Percentiles rank a stretch among this genome's conserved stretches.
Evolutionary conservation across 1,140 invertebrate species (phyloP).

Genomic region (Globodera rostochiensis): DNA sequence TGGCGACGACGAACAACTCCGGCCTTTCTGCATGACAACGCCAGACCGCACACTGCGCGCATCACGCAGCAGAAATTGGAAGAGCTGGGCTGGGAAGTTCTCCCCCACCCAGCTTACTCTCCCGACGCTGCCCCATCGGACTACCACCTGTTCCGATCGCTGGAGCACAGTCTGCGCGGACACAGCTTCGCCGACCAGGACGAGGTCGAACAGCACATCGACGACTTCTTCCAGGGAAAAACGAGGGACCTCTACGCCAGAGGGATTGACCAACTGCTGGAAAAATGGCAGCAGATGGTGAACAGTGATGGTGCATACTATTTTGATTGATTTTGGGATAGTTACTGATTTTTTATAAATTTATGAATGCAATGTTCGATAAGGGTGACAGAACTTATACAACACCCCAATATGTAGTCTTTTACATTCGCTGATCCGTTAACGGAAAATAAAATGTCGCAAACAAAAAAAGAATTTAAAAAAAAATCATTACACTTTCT

Average conservation of each 20-base stretch:
- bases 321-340: background rate
- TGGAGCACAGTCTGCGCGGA: conserved; percentile 10
- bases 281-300: too few relatives aligned
- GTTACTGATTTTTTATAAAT: background rate
- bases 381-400: too few relatives aligned
- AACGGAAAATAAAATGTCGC: too few relatives aligned
- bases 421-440: too few relatives aligned
- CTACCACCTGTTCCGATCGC: background rate
- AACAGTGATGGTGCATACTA: background rate
- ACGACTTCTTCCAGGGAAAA: background rate
- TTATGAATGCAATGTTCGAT: background rate
- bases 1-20: background rate
- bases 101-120: conserved; percentile 13
- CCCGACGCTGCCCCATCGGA: too few relatives aligned
- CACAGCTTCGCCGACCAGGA: background rate
- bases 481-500: too few relatives aligned
- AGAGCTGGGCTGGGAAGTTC: conserved; percentile 22
- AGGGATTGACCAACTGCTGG: background rate
- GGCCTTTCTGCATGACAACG: conserved; percentile 19
- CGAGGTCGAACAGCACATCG: background rate
- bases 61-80: conserved; percentile 21
- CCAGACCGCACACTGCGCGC: conserved; percentile 19
- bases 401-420: too few relatives aligned
- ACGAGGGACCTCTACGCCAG: background rate
- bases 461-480: too few relatives aligned